phyloP scores from a whole-genome alignment of 1,140 invertebrate species.

The Scaptodrosophila lebanonensis region DNA sequence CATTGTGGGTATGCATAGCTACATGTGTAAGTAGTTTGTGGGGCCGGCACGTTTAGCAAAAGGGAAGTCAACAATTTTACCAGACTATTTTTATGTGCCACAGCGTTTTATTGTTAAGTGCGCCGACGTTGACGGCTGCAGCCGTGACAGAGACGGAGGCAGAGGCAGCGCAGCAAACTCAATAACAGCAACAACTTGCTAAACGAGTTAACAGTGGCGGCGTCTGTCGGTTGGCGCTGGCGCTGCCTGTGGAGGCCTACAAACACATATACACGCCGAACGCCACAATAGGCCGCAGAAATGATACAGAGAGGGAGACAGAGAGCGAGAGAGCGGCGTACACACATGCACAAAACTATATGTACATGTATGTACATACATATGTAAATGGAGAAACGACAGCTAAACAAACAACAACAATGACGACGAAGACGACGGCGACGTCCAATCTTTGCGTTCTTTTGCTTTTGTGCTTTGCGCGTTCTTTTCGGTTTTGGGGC shows the following conservation, averaged over 20 bases:
- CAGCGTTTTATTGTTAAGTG: slow-evolving; percentile 1
- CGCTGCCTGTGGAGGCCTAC: slow-evolving; percentile 51
- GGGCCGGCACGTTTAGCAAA: slow-evolving; percentile 22
- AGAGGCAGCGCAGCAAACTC: too few relatives aligned
- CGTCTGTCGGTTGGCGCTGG: slow-evolving; percentile 33
- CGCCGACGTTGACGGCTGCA: not conserved
- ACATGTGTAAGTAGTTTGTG: not conserved
- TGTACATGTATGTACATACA: slow-evolving; percentile 1
- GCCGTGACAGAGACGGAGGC: slow-evolving; percentile 1
- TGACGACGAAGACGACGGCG: slow-evolving; percentile 19
- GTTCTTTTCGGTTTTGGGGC: slow-evolving; percentile 25
- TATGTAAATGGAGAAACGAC: slow-evolving; percentile 57
- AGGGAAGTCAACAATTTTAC: slow-evolving; percentile 42
- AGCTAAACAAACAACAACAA: slow-evolving; percentile 56
- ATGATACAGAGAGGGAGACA: slow-evolving; percentile 8
- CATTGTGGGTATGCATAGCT: slow-evolving; percentile 2
- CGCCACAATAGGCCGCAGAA: slow-evolving; percentile 26
- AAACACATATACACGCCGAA: slow-evolving; percentile 45
- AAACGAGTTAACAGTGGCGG: slow-evolving; percentile 50
- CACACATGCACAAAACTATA: slow-evolving; percentile 6
- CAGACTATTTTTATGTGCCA: slow-evolving; percentile 40
- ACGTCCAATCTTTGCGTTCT: slow-evolving; percentile 48
- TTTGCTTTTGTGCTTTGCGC: slow-evolving; percentile 34
- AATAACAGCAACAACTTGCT: slow-evolving; percentile 46
- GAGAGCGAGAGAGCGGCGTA: slow-evolving; percentile 24